Base-by-base conservation (phyloP, 2,113 vertebrate genomes). In the Sarotherodon lohbergeri region DNA sequence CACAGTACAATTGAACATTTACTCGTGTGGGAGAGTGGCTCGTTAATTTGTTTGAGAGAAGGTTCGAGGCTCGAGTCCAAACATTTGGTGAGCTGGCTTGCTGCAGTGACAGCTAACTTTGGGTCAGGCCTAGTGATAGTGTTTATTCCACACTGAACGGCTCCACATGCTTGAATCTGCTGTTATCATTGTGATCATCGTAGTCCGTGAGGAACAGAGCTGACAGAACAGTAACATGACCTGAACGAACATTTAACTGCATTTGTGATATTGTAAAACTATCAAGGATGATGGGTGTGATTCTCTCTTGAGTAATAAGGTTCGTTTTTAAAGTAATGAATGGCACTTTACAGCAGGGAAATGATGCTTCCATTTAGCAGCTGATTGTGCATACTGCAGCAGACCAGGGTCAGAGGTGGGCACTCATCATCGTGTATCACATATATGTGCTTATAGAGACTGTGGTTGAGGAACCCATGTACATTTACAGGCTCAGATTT, bases 281-380 rank as follows among this genome's bases (percentile, higher is more conserved):
- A 79, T 73, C 24, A 6, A 12, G 39, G 16, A 22, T 7, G 8
- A 7, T 16, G 19, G 7, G 2, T 43, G 27, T 79, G 16, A 57
- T 54, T 52, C 22, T 22, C 22, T 81, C 57, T 83, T 71, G 43
- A 39, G 43, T 13, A 50, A 76, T 7, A 57, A 16, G 3, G 81
- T 84, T 86, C 2, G 48, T 81, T 63, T 88, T 85, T 82, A 56
- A 81, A 71, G 3, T 36, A 32, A 50, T 59, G 50, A 86, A 59
- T 52, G n/a, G 5, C 16, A 3, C 4, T 68, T 2, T n/a, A 19
- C 54, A 34, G 36, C 19, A 6, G 24, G 55, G 79, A 7, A 24
- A 46, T 9, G 48, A 34, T 14, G 4, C 7, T 50, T 43, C 5
- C 8, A 63, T 13, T 27, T 3, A 43, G 29, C 29, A 63, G 80